Percentiles rank a stretch among this genome's conserved stretches.
These are phyloP conservation scores for Phymatocera aterrima DNA, from an alignment of 2,888 invertebrate genomes.

Conservation along the genomic window DNA sequence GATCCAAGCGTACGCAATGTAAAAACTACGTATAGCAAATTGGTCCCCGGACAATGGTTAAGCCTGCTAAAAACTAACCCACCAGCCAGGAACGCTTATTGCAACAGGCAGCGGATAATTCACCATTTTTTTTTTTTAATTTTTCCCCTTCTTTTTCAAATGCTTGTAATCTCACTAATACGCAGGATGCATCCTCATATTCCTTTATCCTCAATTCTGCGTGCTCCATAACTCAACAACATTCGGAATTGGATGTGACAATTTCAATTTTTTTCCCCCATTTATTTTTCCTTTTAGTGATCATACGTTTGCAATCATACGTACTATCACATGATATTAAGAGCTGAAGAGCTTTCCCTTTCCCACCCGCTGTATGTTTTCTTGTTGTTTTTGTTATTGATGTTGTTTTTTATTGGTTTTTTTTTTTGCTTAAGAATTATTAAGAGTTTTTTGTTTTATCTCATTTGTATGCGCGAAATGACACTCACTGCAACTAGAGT, in stretches of 20 bases:
- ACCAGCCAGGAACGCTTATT: constrained; percentile 46
- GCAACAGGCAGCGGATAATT: constrained; percentile 62
- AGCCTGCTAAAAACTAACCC: not conserved
- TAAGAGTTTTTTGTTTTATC: constrained; percentile 63
- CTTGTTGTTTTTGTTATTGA: constrained; percentile 61
- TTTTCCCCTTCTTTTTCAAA: constrained; percentile 55
- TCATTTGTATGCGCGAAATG: constrained; percentile 73
- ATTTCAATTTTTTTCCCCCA: too few relatives aligned
- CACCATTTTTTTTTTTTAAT: constrained; percentile 52
- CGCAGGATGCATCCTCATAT: constrained; percentile 62
- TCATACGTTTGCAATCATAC: constrained; percentile 63
- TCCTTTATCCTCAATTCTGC: constrained; percentile 61
- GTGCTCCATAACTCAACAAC: constrained; percentile 67
- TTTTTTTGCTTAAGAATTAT: constrained; percentile 51
- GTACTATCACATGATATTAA: constrained; percentile 67
- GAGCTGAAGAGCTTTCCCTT: constrained; percentile 66
- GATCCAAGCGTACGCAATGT: constrained; percentile 60
- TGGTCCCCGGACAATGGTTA: constrained; percentile 39
- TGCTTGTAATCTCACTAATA: constrained; percentile 70
- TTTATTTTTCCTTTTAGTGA: constrained; percentile 68
- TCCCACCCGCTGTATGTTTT: constrained; percentile 70
- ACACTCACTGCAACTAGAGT: constrained; percentile 78
- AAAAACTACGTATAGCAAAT: constrained; percentile 50
- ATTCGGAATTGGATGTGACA: constrained; percentile 61
- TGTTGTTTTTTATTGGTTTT: constrained; percentile 48